Conservation (phyloP, 2,113 vertebrate species). For the Ageneiosus marmoratus region DNA sequence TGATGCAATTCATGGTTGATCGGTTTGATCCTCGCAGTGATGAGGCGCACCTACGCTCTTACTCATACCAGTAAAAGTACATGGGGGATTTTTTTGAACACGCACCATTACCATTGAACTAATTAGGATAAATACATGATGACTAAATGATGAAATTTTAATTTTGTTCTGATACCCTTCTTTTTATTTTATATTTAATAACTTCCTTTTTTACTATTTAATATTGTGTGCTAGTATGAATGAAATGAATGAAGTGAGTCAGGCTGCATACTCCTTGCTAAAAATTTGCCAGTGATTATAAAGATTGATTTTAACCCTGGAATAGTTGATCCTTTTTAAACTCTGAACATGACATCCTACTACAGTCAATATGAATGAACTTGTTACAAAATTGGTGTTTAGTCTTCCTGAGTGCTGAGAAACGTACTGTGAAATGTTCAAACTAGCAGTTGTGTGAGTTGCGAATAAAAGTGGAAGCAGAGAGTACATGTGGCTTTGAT, state of each 20-base stretch:
- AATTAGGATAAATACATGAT: background rate
- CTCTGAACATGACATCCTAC: background rate
- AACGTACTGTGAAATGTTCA: background rate
- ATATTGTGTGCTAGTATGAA: background rate
- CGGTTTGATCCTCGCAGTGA: background rate
- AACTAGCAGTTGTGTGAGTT: background rate
- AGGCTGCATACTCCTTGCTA: background rate
- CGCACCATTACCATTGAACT: background rate
- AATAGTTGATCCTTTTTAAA: too few relatives aligned
- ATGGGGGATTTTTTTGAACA: background rate
- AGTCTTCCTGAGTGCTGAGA: background rate
- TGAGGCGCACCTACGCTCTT: background rate
- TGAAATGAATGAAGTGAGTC: background rate
- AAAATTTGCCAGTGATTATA: background rate
- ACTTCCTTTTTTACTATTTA: too few relatives aligned
- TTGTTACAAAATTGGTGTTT: background rate
- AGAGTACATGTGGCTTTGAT: constrained; percentile 5
- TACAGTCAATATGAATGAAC: background rate
- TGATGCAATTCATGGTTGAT: background rate
- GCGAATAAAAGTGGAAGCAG: background rate
- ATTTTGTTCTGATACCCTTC: background rate
- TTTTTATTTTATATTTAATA: too few relatives aligned
- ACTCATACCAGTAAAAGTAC: constrained; percentile 10
- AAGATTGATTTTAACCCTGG: background rate
- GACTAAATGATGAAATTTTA: background rate